Evolutionary conservation across 1,140 invertebrate genomes (phyloP), one percentile per base, ranked within the genome.

Genomic region (Babylonia areolata): DNA sequence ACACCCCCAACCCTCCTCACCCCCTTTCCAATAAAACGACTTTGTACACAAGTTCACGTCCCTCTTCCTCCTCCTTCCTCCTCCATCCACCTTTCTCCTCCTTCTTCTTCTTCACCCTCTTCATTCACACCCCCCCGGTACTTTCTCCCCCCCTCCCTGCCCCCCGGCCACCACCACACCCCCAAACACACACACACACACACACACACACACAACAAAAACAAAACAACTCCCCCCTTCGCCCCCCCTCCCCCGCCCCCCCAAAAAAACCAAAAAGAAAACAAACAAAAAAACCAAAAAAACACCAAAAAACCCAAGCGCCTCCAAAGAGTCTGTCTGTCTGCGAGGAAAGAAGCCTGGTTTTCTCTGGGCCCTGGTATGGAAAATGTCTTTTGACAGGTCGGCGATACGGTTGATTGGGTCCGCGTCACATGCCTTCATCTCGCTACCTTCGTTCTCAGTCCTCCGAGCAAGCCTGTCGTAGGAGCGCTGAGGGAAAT

Each of bases 371-470:
- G 12, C 51, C 31, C 20, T 81, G 42, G 42, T 15, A 46, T 46
- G n/a, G 78, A 80, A 80, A 42, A 80, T 51, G 78, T 80, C 46
- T 80, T 80, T 42, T 51, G 46, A 46, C 78, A 80, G 71, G n/a
- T 73, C 71, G 12, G 71, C 31, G 71, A 73, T 73, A 73, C 71
- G 71, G 31, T 73, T 35, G 71, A 73, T 73, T 73, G 33, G 71
- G 5, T 69, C 46, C 46, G 71, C 31, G 71, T 73, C 71, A 35
- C 28, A 35, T 35, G 35, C 71, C 71, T 73, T 73, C 71, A 35
- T 28, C 71, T 73, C 33, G 33, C 71, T 6, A 28, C 15, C 71
- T 31, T 9, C 12, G 28, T 31, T 73, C 31, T 51, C 46, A 17
- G n/a, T 35, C 71, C 71, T 35, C 12, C 20, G 17, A 5, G 64